Conservation (phyloP, 2,113 vertebrate genomes). For the Dasyprocta punctata region DNA sequence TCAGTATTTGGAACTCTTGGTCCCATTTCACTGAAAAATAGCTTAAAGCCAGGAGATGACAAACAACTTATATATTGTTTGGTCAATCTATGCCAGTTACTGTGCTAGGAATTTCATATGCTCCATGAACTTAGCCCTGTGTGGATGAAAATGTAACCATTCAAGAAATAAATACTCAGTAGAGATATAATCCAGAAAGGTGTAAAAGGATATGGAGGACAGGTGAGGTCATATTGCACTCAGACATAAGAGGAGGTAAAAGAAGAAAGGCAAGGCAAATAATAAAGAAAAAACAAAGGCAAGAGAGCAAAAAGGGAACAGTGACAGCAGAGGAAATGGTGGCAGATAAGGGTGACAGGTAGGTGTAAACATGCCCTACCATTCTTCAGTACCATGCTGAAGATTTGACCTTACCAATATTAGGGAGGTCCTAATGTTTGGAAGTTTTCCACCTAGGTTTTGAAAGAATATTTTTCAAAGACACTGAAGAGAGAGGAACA, state of each 20-base stretch:
- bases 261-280: neutral
- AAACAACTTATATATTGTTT: neutral
- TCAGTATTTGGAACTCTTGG: conserved; percentile 62
- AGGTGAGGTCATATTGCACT: neutral
- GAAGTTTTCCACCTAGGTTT: neutral
- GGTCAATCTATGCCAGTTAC: neutral
- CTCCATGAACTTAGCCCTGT: neutral
- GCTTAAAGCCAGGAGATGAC: neutral
- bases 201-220: neutral
- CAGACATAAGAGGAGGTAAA: neutral
- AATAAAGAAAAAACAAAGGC: neutral
- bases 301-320: neutral
- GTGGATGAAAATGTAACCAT: neutral
- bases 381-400: neutral
- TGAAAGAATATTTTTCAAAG: conserved; percentile 38
- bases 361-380: fast-evolving
- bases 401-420: neutral
- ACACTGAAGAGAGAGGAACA: neutral
- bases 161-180: neutral
- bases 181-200: neutral
- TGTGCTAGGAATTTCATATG: neutral
- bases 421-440: neutral
- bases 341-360: fast-evolving
- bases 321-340: no score
- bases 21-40: conserved; percentile 4